A percentile compares a stretch with the other conserved stretches of the same genome.
Conservation (phyloP, 2,113 vertebrate species). For the Lasiurus cinereus region DNA sequence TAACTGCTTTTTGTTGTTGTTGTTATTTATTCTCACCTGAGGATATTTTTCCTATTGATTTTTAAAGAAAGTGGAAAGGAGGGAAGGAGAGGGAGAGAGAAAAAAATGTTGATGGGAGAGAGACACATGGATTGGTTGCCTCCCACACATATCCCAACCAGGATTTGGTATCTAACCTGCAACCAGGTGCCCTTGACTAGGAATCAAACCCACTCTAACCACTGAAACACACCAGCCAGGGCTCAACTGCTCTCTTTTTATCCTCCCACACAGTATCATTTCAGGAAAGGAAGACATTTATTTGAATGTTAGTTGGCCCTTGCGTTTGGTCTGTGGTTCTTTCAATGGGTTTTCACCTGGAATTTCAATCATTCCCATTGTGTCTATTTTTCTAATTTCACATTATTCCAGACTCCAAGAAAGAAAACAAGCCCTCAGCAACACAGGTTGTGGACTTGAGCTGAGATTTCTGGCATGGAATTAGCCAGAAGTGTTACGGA, state of each 20-base stretch:
- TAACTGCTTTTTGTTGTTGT: background rate
- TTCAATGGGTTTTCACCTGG: background rate
- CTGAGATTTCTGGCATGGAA: constrained; percentile 21
- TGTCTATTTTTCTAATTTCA: background rate
- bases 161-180: too few species aligned
- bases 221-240: too few species aligned
- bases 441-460: background rate
- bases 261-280: background rate
- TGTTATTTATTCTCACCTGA: too few species aligned
- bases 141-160: too few species aligned
- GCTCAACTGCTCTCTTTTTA: background rate
- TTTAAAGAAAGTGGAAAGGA: too few species aligned
- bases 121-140: too few species aligned
- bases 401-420: background rate
- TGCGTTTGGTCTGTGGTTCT: background rate
- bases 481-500: background rate
- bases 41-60: too few species aligned
- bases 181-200: too few species aligned
- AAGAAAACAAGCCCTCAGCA: constrained; percentile 11
- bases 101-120: too few species aligned
- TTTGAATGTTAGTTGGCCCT: background rate
- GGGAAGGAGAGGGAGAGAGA: too few species aligned
- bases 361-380: background rate
- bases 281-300: constrained; percentile 1
- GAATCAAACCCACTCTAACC: too few species aligned